Evolutionary conservation across 2,888 invertebrate species (phyloP), one percentile per base, ranked within the genome.

Genomic region (Metallyticus violacea): DNA sequence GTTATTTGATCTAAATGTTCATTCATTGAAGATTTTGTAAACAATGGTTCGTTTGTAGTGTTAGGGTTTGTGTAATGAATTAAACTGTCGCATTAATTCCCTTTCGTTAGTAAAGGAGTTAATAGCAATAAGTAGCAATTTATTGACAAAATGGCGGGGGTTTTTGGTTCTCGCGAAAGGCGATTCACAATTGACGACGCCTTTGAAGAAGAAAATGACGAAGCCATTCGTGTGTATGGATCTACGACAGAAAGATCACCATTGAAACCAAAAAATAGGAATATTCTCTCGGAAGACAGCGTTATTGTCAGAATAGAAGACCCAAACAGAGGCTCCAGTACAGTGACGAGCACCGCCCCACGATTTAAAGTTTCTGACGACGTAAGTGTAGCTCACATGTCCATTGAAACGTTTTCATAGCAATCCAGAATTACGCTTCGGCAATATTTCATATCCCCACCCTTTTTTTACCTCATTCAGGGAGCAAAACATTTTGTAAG

Each of bases 171-270:
- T 79, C 79, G 84, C 40, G 88, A 88, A 84, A 85, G 81, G 77
- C 86, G 85, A 40, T 97, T 97, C 92, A 96, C 96, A 85, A 97
- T 97, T 90, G 96, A 97, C 91, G 96, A 97, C 91, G 97, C 96
- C 22, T 97, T 97, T 90, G 96, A 97, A 91, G 96, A 96, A 91
- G 97, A 97, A 91, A 96, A 96, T 81, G 97, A 97, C 90, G 97
- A 97, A 91, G 96, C 96, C 86, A 95, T 97, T 90, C 94, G 95
- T 90, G 96, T 97, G 81, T 97, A 97, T 91, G 97, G 97, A 83
- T 94, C 96, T 85, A 96, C 95, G 83, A 95, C 94, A 88, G 95
- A 95, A 91, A 94, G 95, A 90, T 95, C 95, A 88, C 95, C 96
- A 90, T 93, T 95, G 90, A 93, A 93, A 89, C 93, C 93, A 85